Conservation (phyloP, 2,797 vertebrate species). For the Siniperca scherzeri region DNA sequence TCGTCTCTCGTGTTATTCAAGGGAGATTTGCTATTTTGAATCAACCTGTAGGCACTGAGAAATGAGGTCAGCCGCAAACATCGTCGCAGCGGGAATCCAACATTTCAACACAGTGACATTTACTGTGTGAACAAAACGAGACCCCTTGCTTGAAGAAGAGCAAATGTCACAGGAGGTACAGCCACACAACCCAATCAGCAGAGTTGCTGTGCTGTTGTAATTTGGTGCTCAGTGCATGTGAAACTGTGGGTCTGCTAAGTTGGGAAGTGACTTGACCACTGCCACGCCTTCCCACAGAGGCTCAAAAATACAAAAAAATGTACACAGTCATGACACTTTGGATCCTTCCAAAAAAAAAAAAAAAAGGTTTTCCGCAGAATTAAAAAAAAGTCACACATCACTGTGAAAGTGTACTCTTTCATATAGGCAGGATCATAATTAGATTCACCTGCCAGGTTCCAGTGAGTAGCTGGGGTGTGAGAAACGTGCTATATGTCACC, state of each 20-base stretch:
- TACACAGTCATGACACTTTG: not conserved
- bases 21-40: constrained; percentile 57
- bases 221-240: not conserved
- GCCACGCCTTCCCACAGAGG: not conserved
- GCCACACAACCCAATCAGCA: not conserved
- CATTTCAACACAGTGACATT: constrained; percentile 55
- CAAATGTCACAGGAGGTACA: constrained; percentile 42
- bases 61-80: constrained; percentile 69
- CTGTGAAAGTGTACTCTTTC: not conserved
- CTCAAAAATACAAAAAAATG: too few species aligned
- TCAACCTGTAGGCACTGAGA: constrained; percentile 59
- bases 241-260: not conserved
- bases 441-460: not conserved
- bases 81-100: constrained; percentile 33
- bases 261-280: not conserved
- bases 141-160: constrained; percentile 16
- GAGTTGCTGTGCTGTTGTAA: not conserved
- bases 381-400: not conserved
- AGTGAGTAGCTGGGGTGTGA: not conserved
- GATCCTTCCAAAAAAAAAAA: not conserved
- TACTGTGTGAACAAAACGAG: constrained; percentile 42
- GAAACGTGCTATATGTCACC: not conserved
- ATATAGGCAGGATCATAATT: not conserved
- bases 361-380: too few species aligned
- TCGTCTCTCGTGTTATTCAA: constrained; percentile 23